Conservation (phyloP, 2,797 vertebrate species). For the Centropyge bicolor region DNA sequence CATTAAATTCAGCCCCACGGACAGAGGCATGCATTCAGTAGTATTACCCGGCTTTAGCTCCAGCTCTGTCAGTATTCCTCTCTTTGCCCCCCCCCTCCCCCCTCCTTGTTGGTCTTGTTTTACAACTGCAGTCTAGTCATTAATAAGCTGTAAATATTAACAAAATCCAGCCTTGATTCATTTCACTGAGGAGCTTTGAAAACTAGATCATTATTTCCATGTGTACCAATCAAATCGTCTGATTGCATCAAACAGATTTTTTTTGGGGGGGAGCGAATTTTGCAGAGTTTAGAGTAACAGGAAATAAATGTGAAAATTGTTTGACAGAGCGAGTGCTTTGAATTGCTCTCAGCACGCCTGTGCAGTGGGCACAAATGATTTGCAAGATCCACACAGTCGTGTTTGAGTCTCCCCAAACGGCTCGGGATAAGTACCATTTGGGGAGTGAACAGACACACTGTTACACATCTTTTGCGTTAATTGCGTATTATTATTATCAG, state of each 20-base stretch:
- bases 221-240: constrained; percentile 7
- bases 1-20: constrained; percentile 49
- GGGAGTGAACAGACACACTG: constrained; percentile 64
- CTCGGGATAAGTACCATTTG: constrained; percentile 52
- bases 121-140: constrained; percentile 11
- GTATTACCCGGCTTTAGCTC: not conserved
- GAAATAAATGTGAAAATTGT: constrained; percentile 38
- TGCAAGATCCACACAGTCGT: constrained; percentile 39
- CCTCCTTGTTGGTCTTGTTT: not conserved
- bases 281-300: constrained; percentile 16
- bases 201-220: constrained; percentile 17
- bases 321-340: constrained; percentile 23
- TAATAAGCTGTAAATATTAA: constrained; percentile 36
- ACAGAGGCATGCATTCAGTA: constrained; percentile 24
- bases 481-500: constrained; percentile 78
- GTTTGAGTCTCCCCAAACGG: constrained; percentile 53
- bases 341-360: constrained; percentile 38
- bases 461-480: constrained; percentile 75
- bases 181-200: constrained; percentile 28
- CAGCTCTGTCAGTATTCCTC: not conserved
- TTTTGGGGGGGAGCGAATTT: too few species aligned
- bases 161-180: constrained; percentile 19
- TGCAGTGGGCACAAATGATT: constrained; percentile 45
- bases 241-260: constrained; percentile 16
- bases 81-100: not conserved